Percentiles rank a stretch among this genome's conserved stretches.
phyloP scores from a whole-genome alignment of 2,888 invertebrate genomes.

The Nomada ferruginata region DNA sequence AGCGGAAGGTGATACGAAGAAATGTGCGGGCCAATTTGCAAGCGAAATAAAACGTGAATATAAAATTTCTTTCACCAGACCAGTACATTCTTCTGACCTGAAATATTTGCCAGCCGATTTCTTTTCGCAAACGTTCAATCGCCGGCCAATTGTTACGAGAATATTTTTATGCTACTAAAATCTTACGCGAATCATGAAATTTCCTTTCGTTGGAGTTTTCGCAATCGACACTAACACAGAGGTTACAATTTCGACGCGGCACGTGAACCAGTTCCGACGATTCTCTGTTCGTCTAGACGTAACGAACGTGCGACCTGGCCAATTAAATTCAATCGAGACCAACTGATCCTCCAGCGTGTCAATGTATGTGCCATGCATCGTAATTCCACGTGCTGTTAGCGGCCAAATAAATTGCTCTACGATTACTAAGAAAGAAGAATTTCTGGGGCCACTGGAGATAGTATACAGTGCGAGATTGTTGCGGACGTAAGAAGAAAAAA shows the following conservation, averaged over 20 bases:
- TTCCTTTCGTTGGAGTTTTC: neutral
- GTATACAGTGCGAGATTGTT: neutral
- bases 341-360: constrained; percentile 45
- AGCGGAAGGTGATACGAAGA: no score
- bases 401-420: neutral
- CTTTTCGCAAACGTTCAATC: neutral
- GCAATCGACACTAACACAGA: neutral
- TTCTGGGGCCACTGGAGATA: neutral
- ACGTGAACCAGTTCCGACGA: constrained; percentile 35
- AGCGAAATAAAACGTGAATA: no score
- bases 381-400: constrained; percentile 9
- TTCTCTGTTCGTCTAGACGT: constrained; percentile 31
- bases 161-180: no score
- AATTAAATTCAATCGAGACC: constrained; percentile 67
- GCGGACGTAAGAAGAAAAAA: neutral
- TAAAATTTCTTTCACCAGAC: no score
- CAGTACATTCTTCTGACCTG: no score
- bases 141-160: neutral
- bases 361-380: constrained; percentile 13
- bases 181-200: no score
- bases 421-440: constrained; percentile 7
- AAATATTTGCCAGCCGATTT: no score
- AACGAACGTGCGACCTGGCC: constrained; percentile 45
- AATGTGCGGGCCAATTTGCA: neutral
- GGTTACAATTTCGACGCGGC: neutral